A percentile compares a stretch with the other conserved stretches of the same genome.
These are phyloP conservation scores for Vulpes ferrilata DNA, from an alignment of 2,113 vertebrate species.

Conservation along the genomic window DNA sequence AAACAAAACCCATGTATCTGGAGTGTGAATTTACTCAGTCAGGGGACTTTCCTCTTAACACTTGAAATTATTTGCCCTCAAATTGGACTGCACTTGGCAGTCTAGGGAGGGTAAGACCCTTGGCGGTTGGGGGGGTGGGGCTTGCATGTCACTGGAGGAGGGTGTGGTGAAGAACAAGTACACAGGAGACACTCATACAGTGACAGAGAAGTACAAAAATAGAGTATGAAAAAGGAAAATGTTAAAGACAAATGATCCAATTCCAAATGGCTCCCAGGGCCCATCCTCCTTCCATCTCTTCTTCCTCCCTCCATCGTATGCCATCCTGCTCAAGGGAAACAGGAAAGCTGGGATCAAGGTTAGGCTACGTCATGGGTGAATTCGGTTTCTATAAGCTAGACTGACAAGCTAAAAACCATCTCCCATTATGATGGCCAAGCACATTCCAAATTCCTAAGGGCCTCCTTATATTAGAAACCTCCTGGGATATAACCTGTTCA, in stretches of 20 bases:
- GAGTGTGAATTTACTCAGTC: not conserved
- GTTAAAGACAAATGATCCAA: not conserved
- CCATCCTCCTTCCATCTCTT: not conserved
- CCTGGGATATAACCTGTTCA: not conserved
- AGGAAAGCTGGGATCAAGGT: not conserved
- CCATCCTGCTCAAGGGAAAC: not conserved
- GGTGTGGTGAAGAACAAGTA: not conserved
- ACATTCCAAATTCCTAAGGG: not conserved
- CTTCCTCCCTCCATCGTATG: not conserved
- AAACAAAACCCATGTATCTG: not conserved
- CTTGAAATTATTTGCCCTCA: not conserved
- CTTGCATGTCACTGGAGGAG: not conserved
- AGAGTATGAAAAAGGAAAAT: not conserved
- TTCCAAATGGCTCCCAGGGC: not conserved
- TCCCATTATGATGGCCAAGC: not conserved
- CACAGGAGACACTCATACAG: not conserved
- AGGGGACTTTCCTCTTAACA: not conserved
- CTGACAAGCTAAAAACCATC: constrained; percentile 21
- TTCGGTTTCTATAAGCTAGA: not conserved
- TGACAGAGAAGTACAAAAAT: not conserved
- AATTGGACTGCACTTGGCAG: not conserved
- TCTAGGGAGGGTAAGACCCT: not conserved
- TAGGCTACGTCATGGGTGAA: not conserved
- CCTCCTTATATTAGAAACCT: not conserved
- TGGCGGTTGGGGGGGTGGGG: too few relatives aligned